A percentile compares a stretch with the other conserved stretches of the same genome.
Conservation (phyloP, 2,888 invertebrate species). For the Norana najaformis region DNA sequence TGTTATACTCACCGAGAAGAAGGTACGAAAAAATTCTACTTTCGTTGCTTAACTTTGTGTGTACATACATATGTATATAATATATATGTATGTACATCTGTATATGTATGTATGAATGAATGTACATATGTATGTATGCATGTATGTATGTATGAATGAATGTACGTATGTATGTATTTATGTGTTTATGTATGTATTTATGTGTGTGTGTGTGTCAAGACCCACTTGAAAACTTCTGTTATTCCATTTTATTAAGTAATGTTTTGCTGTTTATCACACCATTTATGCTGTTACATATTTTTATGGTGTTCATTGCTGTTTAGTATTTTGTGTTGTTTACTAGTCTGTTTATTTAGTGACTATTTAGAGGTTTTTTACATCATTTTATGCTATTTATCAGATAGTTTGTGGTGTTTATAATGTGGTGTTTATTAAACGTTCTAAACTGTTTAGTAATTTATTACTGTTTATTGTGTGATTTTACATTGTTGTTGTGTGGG, state of each 20-base stretch:
- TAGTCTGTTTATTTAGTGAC: background rate
- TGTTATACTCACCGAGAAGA: slow-evolving; percentile 93
- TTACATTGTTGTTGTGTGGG: background rate
- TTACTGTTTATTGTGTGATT: background rate
- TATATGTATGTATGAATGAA: too few relatives aligned
- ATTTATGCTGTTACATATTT: background rate
- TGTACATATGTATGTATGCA: too few relatives aligned
- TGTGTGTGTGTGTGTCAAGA: background rate
- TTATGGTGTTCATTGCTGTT: background rate
- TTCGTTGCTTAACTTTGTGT: background rate
- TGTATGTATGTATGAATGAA: too few relatives aligned
- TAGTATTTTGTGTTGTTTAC: too few relatives aligned
- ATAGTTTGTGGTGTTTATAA: background rate
- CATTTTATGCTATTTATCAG: background rate
- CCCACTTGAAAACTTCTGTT: background rate
- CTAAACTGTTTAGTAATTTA: background rate
- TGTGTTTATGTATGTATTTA: too few relatives aligned
- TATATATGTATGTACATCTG: too few relatives aligned
- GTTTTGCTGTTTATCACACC: background rate
- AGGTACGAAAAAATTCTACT: too few relatives aligned
- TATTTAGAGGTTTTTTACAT: too few relatives aligned
- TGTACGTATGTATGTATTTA: too few relatives aligned
- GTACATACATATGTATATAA: too few relatives aligned
- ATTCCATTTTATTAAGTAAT: too few relatives aligned
- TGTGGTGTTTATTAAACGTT: background rate